These are phyloP conservation scores for Myripristis jacobus DNA, from an alignment of 2,797 vertebrate genomes.

Conservation along the genomic window DNA sequence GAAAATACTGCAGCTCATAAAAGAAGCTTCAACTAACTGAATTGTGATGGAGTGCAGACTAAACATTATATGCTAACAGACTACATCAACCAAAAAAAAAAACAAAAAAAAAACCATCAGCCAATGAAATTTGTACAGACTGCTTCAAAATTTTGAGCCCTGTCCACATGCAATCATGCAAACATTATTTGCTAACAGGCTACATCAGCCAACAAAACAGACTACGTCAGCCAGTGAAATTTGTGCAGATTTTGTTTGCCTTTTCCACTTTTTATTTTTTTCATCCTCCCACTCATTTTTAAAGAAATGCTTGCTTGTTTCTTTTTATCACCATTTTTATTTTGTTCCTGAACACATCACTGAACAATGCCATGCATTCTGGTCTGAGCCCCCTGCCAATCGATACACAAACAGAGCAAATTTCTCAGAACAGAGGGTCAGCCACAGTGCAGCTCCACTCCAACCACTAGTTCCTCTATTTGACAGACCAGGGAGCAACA, in stretches of 20 bases:
- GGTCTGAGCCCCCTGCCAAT: slow-evolving; percentile 48
- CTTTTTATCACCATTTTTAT: not conserved
- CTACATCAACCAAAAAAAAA: too few species aligned
- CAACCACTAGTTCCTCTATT: slow-evolving; percentile 22
- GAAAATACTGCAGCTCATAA: too few species aligned
- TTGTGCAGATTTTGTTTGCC: not conserved
- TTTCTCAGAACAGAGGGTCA: slow-evolving; percentile 54
- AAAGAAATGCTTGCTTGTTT: slow-evolving; percentile 3
- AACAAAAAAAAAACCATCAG: too few species aligned
- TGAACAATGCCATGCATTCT: slow-evolving; percentile 39
- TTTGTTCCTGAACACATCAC: slow-evolving; percentile 2
- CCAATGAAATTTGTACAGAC: too few species aligned
- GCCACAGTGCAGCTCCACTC: slow-evolving; percentile 48
- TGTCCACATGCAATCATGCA: too few species aligned
- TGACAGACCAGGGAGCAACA: not conserved
- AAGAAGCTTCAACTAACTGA: too few species aligned
- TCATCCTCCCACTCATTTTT: slow-evolving; percentile 5
- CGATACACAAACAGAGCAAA: slow-evolving; percentile 52
- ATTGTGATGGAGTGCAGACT: too few species aligned
- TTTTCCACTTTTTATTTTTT: not conserved
- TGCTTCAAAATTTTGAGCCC: too few species aligned
- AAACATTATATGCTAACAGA: too few species aligned
- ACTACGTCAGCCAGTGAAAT: too few species aligned
- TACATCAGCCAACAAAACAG: too few species aligned
- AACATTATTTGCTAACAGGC: too few species aligned